phyloP scores from a whole-genome alignment of 2,797 vertebrate genomes.

The Tokudaia tokunoshimensis region DNA sequence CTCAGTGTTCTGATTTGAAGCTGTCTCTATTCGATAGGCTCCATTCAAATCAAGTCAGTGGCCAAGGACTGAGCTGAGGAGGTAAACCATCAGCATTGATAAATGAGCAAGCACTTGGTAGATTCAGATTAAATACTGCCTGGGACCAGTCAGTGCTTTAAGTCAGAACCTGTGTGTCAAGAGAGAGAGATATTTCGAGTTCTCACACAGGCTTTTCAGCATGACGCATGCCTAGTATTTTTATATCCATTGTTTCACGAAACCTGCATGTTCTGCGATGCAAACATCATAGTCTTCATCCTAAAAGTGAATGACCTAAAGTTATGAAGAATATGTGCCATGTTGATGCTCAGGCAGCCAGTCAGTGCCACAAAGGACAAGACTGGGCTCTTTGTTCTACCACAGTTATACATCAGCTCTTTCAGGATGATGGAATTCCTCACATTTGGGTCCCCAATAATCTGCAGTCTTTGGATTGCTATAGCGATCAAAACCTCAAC shows the following conservation, averaged over 20 bases:
- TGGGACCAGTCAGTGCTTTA: not conserved
- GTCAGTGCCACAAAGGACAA: not conserved
- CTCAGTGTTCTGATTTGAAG: conserved; percentile 48
- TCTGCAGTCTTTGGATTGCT: not conserved
- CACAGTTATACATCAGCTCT: fast-evolving
- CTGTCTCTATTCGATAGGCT: conserved; percentile 39
- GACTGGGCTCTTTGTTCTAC: not conserved
- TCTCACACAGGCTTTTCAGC: not conserved
- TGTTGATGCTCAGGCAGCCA: not conserved
- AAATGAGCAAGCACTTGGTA: conserved; percentile 43
- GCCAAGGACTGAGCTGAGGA: conserved; percentile 41
- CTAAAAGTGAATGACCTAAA: not conserved
- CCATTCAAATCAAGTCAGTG: conserved; percentile 60
- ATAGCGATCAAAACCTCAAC: not conserved
- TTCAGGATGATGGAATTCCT: not conserved
- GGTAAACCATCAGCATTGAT: conserved; percentile 6
- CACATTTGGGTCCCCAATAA: not conserved
- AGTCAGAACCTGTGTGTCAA: conserved; percentile 9
- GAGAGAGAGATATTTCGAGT: not conserved
- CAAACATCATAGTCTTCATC: not conserved
- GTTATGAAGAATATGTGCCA: not conserved
- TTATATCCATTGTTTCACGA: not conserved
- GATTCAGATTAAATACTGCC: conserved; percentile 48
- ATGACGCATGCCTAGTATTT: conserved; percentile 6
- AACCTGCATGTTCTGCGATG: not conserved